A percentile compares a stretch with the other conserved stretches of the same genome.
These are phyloP conservation scores for Melipona quadrifasciata DNA, from an alignment of 1,140 invertebrate species.

Conservation along the genomic window DNA sequence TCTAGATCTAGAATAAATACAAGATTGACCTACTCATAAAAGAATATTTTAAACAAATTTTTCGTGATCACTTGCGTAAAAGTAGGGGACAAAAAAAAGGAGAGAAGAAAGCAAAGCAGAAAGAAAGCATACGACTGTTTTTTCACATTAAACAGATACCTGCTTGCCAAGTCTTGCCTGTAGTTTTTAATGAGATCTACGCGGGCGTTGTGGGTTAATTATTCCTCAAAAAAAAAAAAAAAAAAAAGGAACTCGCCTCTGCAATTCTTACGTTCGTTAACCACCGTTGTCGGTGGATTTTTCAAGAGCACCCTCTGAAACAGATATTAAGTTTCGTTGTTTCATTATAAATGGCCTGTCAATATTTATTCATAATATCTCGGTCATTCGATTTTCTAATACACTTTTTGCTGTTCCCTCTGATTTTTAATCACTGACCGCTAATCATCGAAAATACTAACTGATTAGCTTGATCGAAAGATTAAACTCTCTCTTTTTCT, in stretches of 20 bases:
- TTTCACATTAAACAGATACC: conserved; percentile 33
- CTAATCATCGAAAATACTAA: background rate
- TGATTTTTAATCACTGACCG: background rate
- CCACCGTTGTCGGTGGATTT: background rate
- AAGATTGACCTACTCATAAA: background rate
- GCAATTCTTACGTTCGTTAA: conserved; percentile 39
- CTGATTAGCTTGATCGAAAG: background rate
- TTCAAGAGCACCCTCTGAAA: background rate
- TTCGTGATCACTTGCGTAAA: background rate
- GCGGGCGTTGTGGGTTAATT: conserved; percentile 41
- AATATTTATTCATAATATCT: background rate
- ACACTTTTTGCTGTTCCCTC: too few relatives aligned
- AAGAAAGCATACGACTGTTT: background rate
- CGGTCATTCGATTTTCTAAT: background rate
- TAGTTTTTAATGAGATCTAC: conserved; percentile 42
- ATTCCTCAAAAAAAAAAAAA: conserved; percentile 19
- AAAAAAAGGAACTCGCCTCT: conserved; percentile 12
- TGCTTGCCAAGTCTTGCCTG: conserved; percentile 41
- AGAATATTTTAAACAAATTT: background rate
- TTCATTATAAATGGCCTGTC: background rate
- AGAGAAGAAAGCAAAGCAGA: background rate
- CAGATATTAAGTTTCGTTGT: background rate
- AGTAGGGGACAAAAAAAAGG: too few relatives aligned
- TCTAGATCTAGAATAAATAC: background rate
- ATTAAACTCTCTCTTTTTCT: too few relatives aligned